Evolutionary conservation across 2,797 vertebrate genomes (phyloP).

Genomic region (Setipinna tenuifilis): DNA sequence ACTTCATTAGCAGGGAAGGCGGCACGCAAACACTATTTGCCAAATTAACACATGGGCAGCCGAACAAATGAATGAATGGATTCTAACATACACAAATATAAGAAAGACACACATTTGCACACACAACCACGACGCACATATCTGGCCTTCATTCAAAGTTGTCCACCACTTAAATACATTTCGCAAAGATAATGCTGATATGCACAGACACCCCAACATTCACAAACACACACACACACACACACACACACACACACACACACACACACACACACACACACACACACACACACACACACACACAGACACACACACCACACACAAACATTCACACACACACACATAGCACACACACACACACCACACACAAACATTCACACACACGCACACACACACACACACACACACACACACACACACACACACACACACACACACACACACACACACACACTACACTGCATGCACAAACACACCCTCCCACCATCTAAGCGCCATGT

Average conservation of each 20-base stretch:
- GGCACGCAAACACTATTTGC: constrained; percentile 43
- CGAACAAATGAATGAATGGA: constrained; percentile 33
- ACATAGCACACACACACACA: background rate
- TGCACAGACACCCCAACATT: background rate
- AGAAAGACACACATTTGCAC: background rate
- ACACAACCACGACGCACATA: background rate
- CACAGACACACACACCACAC: background rate
- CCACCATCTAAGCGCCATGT: background rate
- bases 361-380: constrained; percentile 2
- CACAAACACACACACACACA: background rate
- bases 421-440: background rate
- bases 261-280: constrained; percentile 8
- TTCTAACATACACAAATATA: constrained; percentile 25
- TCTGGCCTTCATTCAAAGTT: background rate
- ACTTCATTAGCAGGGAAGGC: constrained; percentile 66
- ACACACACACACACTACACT: background rate
- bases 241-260: constrained; percentile 6
- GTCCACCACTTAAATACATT: background rate
- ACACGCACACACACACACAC: constrained; percentile 20
- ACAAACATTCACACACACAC: constrained; percentile 7
- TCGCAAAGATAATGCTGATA: background rate
- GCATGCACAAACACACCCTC: background rate
- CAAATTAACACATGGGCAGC: background rate
- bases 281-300: background rate
- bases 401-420: constrained; percentile 13